Percentiles rank a stretch among this genome's conserved stretches.
Evolutionary conservation across 2,113 vertebrate species (phyloP).

Genomic region (Amia ocellicauda): DNA sequence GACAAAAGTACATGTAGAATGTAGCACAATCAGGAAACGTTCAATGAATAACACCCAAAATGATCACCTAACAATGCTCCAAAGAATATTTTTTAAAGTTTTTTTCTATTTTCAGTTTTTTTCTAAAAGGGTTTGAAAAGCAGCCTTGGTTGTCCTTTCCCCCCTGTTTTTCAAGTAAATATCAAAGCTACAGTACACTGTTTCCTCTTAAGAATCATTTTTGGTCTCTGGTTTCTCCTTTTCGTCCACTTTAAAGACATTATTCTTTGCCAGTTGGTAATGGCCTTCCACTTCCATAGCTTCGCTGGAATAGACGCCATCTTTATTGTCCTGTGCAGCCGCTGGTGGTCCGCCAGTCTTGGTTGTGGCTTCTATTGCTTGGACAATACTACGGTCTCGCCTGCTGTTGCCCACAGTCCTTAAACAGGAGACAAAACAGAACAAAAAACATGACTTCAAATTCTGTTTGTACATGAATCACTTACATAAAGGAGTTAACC

Average conservation of each 20-base stretch:
- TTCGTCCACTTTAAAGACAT: constrained; percentile 44
- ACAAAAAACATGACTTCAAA: constrained; percentile 3
- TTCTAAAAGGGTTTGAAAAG: constrained; percentile 34
- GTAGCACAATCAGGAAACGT: constrained; percentile 65
- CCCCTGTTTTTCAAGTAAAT: constrained; percentile 32
- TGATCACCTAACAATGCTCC: constrained; percentile 50
- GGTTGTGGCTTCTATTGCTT: constrained; percentile 42
- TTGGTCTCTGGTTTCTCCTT: constrained; percentile 61
- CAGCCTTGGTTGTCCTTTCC: constrained; percentile 38
- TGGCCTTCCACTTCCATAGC: constrained; percentile 35
- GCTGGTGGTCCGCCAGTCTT: constrained; percentile 43
- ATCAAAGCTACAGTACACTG: constrained; percentile 36
- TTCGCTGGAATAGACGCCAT: constrained; percentile 44
- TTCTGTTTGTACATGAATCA: background rate
- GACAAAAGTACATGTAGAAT: constrained; percentile 30
- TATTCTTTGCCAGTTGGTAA: constrained; percentile 42
- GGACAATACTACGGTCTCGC: constrained; percentile 45
- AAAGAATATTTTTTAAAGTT: constrained; percentile 46
- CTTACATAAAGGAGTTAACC: no score
- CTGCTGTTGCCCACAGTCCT: constrained; percentile 77
- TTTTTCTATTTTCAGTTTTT: constrained; percentile 38
- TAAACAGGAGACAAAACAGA: background rate
- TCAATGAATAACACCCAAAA: constrained; percentile 63
- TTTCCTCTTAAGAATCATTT: constrained; percentile 51
- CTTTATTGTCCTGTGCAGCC: constrained; percentile 39